Evolutionary conservation across 2,113 vertebrate species (phyloP).

Genomic region (Loxodonta africana): DNA sequence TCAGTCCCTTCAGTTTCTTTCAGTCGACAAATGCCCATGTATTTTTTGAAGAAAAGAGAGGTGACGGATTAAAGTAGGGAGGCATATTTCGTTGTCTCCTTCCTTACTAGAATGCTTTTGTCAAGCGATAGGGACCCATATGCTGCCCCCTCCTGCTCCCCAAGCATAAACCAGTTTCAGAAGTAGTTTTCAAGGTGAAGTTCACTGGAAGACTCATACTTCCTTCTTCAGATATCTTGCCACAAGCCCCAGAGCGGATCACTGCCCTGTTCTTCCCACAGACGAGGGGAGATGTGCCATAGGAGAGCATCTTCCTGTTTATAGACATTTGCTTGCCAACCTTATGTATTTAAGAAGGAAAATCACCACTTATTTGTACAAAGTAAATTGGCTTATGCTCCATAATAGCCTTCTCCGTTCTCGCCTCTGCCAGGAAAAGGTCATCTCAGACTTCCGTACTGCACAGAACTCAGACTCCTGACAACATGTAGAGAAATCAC

Average conservation of each 20-base stretch:
- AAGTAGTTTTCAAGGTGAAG: conserved; percentile 23
- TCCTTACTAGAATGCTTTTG: conserved; percentile 15
- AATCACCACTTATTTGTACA: conserved; percentile 88
- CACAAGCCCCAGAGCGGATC: neutral
- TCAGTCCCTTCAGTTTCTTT: conserved; percentile 12
- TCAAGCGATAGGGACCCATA: neutral
- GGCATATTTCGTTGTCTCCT: neutral
- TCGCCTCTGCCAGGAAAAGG: conserved; percentile 86
- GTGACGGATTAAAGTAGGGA: neutral
- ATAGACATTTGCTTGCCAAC: conserved; percentile 83
- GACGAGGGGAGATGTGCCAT: conserved; percentile 4
- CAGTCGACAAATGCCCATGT: neutral
- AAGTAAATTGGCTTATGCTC: conserved; percentile 87
- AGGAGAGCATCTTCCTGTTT: conserved; percentile 83
- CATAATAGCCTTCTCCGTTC: conserved; percentile 83
- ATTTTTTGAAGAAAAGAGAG: conserved; percentile 20
- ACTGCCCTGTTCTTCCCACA: neutral
- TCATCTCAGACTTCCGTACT: conserved; percentile 83
- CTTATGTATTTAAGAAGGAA: conserved; percentile 88
- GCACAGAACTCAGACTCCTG: conserved; percentile 59
- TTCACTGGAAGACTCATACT: neutral
- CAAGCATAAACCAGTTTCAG: neutral
- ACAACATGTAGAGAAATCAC: conserved; percentile 68
- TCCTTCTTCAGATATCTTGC: conserved; percentile 3
- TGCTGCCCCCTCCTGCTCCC: neutral